A percentile compares a stretch with the other conserved stretches of the same genome.
Conservation (phyloP, 2,113 vertebrate species). For the Zosterops pallidus region DNA sequence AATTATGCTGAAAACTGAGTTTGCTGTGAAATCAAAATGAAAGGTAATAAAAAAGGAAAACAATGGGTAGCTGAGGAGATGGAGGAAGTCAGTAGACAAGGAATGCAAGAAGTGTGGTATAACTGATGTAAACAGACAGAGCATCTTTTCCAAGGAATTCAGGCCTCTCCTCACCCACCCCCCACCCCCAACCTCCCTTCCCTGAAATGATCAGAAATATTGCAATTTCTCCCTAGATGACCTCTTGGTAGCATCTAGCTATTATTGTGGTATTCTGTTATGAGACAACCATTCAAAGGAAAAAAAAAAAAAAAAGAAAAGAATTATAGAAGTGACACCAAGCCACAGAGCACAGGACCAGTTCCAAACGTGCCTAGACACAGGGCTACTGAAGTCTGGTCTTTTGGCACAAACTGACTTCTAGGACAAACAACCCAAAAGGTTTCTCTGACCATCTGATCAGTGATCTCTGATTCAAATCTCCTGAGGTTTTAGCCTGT, state of each 20-base stretch:
- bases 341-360: neutral
- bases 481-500: neutral
- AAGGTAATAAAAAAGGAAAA: neutral
- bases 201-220: slow-evolving; percentile 24
- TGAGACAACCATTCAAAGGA: neutral
- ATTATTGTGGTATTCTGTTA: slow-evolving; percentile 40
- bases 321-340: neutral
- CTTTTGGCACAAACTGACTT: neutral
- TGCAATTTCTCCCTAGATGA: neutral
- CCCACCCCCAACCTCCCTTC: neutral
- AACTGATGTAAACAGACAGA: neutral
- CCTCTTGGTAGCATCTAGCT: slow-evolving; percentile 9
- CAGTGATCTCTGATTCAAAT: neutral
- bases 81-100: neutral
- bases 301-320: neutral
- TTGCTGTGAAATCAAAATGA: neutral
- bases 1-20: neutral
- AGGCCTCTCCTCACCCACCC: neutral
- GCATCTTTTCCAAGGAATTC: neutral
- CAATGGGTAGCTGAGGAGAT: neutral
- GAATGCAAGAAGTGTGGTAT: neutral
- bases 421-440: neutral
- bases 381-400: neutral
- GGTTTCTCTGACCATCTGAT: neutral
- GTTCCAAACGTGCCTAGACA: neutral